Conservation (phyloP, 2,888 invertebrate genomes). For the Drosophila multiciliata region DNA sequence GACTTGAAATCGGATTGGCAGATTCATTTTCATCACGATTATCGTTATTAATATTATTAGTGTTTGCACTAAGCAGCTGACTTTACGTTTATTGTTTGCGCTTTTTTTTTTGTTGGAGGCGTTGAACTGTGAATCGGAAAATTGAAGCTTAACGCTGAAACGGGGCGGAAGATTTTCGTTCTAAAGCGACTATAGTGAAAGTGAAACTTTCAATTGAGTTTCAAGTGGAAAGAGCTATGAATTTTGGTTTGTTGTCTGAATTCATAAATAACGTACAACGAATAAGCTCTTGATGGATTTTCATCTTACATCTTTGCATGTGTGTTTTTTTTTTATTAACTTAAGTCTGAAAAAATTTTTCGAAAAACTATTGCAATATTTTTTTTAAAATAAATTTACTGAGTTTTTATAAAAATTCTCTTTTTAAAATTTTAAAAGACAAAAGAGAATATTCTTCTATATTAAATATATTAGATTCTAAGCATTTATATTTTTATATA, state of each 20-base stretch:
- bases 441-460: not conserved
- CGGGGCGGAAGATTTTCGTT: conserved; percentile 15
- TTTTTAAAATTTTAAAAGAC: not conserved
- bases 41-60: conserved; percentile 79
- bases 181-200: conserved; percentile 27
- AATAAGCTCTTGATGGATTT: not conserved
- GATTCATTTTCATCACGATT: conserved; percentile 61
- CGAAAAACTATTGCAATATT: not conserved
- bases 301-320: not conserved
- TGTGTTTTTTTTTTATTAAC: not conserved
- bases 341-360: not conserved
- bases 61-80: conserved; percentile 53
- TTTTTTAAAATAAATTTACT: not conserved
- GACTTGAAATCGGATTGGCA: conserved; percentile 71
- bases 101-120: conserved; percentile 24
- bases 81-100: conserved; percentile 25
- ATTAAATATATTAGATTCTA: not conserved
- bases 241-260: not conserved
- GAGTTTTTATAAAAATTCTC: not conserved
- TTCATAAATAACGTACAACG: not conserved
- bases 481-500: too few relatives aligned
- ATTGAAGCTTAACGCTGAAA: conserved; percentile 38
- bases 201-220: not conserved
- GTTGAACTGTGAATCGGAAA: conserved; percentile 62
- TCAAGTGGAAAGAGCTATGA: conserved; percentile 1